Evolutionary conservation across 2,113 vertebrate species (phyloP), one percentile per base, ranked within the genome.

Genomic region (Rhinolophus ferrumequinum): DNA sequence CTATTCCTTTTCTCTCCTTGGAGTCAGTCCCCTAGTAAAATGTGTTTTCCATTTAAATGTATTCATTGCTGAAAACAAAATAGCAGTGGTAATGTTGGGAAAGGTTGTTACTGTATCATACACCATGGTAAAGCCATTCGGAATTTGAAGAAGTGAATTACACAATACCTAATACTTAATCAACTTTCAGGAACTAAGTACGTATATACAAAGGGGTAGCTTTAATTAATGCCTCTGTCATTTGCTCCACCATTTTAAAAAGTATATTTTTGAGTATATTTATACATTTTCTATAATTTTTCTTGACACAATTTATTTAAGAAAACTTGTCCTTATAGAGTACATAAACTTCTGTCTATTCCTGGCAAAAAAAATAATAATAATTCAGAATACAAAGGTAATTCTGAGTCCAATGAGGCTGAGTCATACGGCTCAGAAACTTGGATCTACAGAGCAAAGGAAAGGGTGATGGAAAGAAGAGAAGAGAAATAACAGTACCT

Each of bases 51-150:
- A 33, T 87, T 81, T 95, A 92, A 94, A 79, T 44, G 26, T 70
- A n/a, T n/a, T 95, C 62, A 70, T 75, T 96, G 35, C 76, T 93
- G 21, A 94, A 84, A 96, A 76, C n/a, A 94, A 96, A 79, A 96
- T 7, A 93, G 52, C 52, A 94, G 88, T 70, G 92, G 33, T 88
- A 90, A 84, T 62, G 24, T 72, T 75, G 19, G 41, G 3, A 85
- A 90, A 92, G 7, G 19, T 24, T 52, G 28, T 10, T 80, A 44
- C 41, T 88, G 81, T 95, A 58, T 76, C 28, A 77, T 73, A 77
- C n/a, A 24, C 52, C 28, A 70, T 50, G 26, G 47, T 7, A 6
- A 94, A 88, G 60, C 14, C 47, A 79, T 89, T 91, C 6, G 82
- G 64, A 84, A 96, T 69, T 62, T 79, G 33, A 84, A 79, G 12